Evolutionary conservation across 1,140 invertebrate genomes (phyloP), one percentile per base, ranked within the genome.

Genomic region (Diorhabda elongata): DNA sequence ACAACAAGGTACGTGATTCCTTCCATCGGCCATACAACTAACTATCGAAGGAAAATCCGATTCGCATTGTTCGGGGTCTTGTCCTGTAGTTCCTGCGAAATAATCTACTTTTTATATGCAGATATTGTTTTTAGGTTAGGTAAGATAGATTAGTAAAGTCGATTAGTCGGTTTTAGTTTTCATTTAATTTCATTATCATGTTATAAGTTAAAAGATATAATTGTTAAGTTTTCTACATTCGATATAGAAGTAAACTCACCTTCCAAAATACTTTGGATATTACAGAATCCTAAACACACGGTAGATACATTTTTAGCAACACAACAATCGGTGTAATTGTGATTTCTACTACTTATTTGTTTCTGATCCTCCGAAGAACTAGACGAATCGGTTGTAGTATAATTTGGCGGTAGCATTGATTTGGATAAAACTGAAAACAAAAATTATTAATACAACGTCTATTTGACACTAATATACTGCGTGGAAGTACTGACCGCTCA

Each of bases 1-100:
- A 77, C 92, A 94, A 79, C 92, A 94, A 0, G 92, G 92, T 52
- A 92, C 89, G 81, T 94, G 92, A 81, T 94, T 92, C 42, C 91
- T 83, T 1, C 91, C 90, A 80, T 93, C 92, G 74, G 86, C 87
- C 87, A 89, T 89, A 74, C 87, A 89, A 44, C 84, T 87, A 8
- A 93, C 91, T 69, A 94, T 93, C 56, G 85, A 81, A 2, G 90
- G 89, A 73, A 94, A 91, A 75, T 92, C 90, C 44, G 84, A 80
- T 79, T 93, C 91, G 74, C 92, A 94, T 42, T 88, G 84, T 76
- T 91, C 90, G 2, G 91, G 90, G 78, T 92, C 90, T 68, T 90
- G 86, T 5, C 91, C 90, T 0, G 90, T 91, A n/a, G 83, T 87
- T 7, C 91, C 90, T 80, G 58, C 9, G 69, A 72, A 67, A 45